Evolutionary conservation across 1,140 invertebrate genomes (phyloP).

Genomic region (Neodiprion virginianus): DNA sequence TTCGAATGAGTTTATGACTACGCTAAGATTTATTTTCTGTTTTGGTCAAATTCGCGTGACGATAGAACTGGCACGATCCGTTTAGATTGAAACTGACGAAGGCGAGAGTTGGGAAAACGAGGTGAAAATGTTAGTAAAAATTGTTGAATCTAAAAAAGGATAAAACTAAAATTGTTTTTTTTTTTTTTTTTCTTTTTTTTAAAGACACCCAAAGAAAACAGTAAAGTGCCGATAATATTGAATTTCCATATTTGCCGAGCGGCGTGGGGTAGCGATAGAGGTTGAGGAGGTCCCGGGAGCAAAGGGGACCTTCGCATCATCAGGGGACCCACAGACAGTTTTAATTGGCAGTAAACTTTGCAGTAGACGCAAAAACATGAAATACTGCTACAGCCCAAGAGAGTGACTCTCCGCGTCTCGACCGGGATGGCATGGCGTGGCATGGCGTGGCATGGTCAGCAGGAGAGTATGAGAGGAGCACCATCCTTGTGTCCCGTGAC

Average conservation of each 20-base stretch:
- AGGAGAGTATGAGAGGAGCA: background rate
- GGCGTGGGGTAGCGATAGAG: background rate
- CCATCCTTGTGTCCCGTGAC: background rate
- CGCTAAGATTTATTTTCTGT: too few relatives aligned
- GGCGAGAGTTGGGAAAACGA: background rate
- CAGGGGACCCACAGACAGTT: constrained; percentile 24
- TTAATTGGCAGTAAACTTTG: constrained; percentile 42
- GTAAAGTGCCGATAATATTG: background rate
- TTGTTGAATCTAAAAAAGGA: background rate
- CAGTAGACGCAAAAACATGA: constrained; percentile 38
- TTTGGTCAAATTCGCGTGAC: too few relatives aligned
- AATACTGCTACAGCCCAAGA: constrained; percentile 27
- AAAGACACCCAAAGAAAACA: background rate
- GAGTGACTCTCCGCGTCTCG: constrained; percentile 16
- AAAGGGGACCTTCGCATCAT: constrained; percentile 20
- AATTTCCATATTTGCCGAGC: background rate
- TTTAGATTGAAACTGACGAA: too few relatives aligned
- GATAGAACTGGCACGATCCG: too few relatives aligned
- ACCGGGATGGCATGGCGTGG: background rate
- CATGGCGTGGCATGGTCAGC: background rate
- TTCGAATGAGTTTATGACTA: too few relatives aligned
- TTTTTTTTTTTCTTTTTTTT: too few relatives aligned
- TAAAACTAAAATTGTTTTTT: background rate
- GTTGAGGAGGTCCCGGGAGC: background rate
- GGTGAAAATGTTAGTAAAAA: background rate